Percentiles rank a stretch among this genome's conserved stretches.
phyloP scores from a whole-genome alignment of 2,113 vertebrate genomes.

The Ciconia boyciana region DNA sequence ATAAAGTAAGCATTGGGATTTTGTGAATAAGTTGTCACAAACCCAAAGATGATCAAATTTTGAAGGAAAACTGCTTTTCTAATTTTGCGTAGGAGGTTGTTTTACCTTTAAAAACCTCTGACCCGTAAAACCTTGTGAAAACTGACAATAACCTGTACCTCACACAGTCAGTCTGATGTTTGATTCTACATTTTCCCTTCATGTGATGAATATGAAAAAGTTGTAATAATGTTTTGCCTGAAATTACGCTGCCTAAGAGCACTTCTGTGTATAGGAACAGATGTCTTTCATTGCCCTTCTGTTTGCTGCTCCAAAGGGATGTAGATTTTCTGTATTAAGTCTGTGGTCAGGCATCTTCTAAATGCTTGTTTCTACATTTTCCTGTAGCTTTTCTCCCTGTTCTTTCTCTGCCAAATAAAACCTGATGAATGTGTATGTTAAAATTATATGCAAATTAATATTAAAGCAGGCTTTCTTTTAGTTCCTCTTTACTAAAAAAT shows the following conservation, averaged over 20 bases:
- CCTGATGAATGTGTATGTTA: not conserved
- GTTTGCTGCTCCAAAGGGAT: not conserved
- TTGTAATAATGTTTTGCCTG: not conserved
- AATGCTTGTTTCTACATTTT: not conserved
- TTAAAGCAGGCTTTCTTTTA: not conserved
- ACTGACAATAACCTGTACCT: fast-evolving
- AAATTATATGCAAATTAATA: not conserved
- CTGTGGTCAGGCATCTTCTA: not conserved
- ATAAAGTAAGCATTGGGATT: not conserved
- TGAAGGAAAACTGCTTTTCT: not conserved
- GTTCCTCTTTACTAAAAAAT: not conserved
- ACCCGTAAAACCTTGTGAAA: not conserved
- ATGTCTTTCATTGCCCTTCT: not conserved
- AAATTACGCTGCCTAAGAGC: not conserved
- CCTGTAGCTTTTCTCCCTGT: not conserved
- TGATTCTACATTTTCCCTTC: not conserved
- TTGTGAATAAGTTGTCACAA: not conserved
- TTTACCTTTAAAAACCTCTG: not conserved
- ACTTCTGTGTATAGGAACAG: not conserved
- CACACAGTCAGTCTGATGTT: no score
- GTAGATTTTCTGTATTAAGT: not conserved
- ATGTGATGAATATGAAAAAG: not conserved
- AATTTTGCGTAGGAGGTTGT: fast-evolving
- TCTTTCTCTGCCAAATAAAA: not conserved
- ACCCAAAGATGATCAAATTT: not conserved